Evolutionary conservation across 2,797 vertebrate genomes (phyloP).

Genomic region (Danio kyathit): DNA sequence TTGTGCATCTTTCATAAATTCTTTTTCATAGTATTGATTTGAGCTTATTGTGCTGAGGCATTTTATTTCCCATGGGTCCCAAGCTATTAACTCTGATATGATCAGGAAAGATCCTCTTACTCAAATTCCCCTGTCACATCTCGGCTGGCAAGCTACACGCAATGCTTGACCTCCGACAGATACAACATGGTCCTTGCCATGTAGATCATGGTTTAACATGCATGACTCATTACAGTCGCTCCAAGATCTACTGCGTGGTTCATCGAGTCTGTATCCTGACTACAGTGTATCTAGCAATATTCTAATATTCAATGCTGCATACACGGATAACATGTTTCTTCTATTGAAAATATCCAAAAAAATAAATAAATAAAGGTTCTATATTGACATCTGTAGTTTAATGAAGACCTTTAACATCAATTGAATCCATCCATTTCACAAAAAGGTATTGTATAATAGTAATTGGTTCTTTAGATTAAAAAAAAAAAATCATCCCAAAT

Average conservation of each 20-base stretch:
- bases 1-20: conserved; percentile 81
- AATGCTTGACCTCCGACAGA: conserved; percentile 61
- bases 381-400: too few relatives aligned
- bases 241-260: neutral
- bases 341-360: neutral
- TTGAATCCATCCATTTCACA: too few relatives aligned
- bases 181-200: conserved; percentile 59
- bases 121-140: conserved; percentile 64
- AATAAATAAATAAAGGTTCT: too few relatives aligned
- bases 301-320: neutral
- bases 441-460: too few relatives aligned
- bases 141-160: conserved; percentile 55
- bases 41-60: conserved; percentile 77
- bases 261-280: neutral
- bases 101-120: conserved; percentile 65
- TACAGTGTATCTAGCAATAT: neutral
- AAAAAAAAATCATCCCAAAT: too few relatives aligned
- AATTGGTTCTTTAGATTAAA: too few relatives aligned
- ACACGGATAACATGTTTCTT: neutral
- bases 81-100: conserved; percentile 71
- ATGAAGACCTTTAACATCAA: too few relatives aligned
- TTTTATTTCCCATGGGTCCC: conserved; percentile 73
- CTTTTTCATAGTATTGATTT: conserved; percentile 81
- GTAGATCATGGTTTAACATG: conserved; percentile 49
- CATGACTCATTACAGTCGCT: conserved; percentile 22